These are phyloP conservation scores for Cephus rjabovi DNA, from an alignment of 2,888 invertebrate genomes.

Conservation along the genomic window DNA sequence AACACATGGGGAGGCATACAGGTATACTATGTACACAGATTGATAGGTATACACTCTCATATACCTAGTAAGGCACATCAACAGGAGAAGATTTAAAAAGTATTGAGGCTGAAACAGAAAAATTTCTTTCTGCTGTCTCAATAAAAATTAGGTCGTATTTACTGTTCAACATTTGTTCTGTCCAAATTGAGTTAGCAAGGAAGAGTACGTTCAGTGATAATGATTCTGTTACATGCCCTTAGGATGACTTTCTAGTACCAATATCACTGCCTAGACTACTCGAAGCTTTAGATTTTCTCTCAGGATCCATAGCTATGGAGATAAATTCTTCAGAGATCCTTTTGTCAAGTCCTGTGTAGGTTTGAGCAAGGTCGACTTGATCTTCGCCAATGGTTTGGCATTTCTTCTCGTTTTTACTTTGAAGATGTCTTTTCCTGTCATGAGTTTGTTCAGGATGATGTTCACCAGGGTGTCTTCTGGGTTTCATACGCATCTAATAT, in stretches of 20 bases:
- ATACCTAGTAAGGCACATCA: no score
- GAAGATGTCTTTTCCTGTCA: slow-evolving; percentile 44
- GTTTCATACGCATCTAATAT: slow-evolving; percentile 50
- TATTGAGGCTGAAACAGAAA: no score
- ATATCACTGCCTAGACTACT: slow-evolving; percentile 59
- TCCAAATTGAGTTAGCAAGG: no score
- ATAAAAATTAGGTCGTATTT: no score
- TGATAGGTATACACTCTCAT: neutral
- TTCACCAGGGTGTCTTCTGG: slow-evolving; percentile 50
- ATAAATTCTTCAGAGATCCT: slow-evolving; percentile 63
- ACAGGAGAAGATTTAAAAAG: no score
- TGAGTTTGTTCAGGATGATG: slow-evolving; percentile 44
- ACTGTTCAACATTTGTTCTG: no score
- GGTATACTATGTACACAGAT: neutral
- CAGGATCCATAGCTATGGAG: slow-evolving; percentile 63
- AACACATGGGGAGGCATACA: neutral
- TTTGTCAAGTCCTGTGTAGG: slow-evolving; percentile 62
- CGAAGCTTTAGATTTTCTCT: slow-evolving; percentile 57
- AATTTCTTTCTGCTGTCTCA: no score
- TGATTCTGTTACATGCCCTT: no score
- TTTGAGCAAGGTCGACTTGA: slow-evolving; percentile 55
- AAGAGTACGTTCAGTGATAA: no score
- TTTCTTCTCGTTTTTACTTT: slow-evolving; percentile 44
- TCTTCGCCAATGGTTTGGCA: slow-evolving; percentile 56
- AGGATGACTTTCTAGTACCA: slow-evolving; percentile 25